Conservation (phyloP, 1,140 invertebrate species). For the Lepidostoma basale region DNA sequence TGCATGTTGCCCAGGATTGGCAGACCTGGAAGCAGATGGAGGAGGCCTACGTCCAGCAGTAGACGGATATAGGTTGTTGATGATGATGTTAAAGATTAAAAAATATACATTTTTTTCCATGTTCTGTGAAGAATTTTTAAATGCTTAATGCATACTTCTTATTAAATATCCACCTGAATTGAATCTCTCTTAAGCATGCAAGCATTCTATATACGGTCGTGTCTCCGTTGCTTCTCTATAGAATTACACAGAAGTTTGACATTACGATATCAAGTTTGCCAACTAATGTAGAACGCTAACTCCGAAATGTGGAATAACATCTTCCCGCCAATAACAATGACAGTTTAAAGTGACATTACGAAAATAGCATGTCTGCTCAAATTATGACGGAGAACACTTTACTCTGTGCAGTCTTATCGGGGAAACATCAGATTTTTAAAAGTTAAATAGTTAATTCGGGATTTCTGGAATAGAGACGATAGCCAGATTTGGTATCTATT, state of each 20-base stretch:
- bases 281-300: constrained; percentile 44
- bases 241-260: constrained; percentile 41
- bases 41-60: too few relatives aligned
- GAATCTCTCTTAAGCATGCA: constrained; percentile 12
- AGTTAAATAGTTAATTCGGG: too few relatives aligned
- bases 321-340: constrained; percentile 44
- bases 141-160: too few relatives aligned
- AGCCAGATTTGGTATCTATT: too few relatives aligned
- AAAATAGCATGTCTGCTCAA: constrained; percentile 41
- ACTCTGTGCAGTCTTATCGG: constrained; percentile 30
- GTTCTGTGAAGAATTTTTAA: too few relatives aligned
- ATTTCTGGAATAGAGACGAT: too few relatives aligned
- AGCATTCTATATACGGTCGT: constrained; percentile 10
- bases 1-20: too few relatives aligned
- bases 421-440: constrained; percentile 27
- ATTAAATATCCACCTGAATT: constrained; percentile 7
- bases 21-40: too few relatives aligned
- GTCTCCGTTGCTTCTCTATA: constrained; percentile 16
- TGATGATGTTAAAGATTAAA: too few relatives aligned
- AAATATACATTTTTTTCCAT: too few relatives aligned
- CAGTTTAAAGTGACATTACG: constrained; percentile 45
- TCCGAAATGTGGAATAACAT: constrained; percentile 42
- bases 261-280: constrained; percentile 45
- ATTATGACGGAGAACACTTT: constrained; percentile 13
- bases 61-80: too few relatives aligned